Conservation (phyloP, 1,140 invertebrate species). For the Drosophila ohnishii region DNA sequence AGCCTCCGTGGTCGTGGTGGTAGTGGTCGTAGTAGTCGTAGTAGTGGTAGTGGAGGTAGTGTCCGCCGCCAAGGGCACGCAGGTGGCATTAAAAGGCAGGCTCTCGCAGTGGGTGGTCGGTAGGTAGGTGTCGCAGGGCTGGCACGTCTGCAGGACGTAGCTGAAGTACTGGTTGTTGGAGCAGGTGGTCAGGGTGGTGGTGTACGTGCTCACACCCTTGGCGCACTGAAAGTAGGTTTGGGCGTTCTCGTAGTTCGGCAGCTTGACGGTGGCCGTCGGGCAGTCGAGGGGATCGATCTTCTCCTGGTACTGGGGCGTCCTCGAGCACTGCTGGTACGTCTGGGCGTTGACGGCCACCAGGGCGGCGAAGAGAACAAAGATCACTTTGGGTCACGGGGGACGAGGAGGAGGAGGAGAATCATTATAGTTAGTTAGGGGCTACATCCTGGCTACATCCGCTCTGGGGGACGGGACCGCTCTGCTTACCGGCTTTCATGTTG, state of each 20-base stretch:
- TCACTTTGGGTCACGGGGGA: slow-evolving; percentile 32
- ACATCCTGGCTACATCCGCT: slow-evolving; percentile 24
- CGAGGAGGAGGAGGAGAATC: not conserved
- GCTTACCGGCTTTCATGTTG: slow-evolving; percentile 70
- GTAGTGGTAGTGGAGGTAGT: not conserved
- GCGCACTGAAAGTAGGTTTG: slow-evolving; percentile 40
- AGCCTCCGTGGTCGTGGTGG: slow-evolving; percentile 12
- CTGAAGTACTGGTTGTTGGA: slow-evolving; percentile 20
- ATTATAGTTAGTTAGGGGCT: not conserved
- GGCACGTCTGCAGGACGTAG: slow-evolving; percentile 40
- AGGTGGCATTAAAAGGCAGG: slow-evolving; percentile 8
- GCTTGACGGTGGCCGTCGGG: not conserved
- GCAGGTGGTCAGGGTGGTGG: not conserved
- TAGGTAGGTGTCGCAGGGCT: slow-evolving; percentile 33
- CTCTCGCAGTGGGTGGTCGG: slow-evolving; percentile 35
- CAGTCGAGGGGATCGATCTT: slow-evolving; percentile 32
- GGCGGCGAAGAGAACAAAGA: slow-evolving; percentile 47
- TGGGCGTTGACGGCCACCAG: slow-evolving; percentile 50
- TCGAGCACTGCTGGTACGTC: slow-evolving; percentile 3
- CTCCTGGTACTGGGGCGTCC: slow-evolving; percentile 29
- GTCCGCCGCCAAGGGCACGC: slow-evolving; percentile 6
- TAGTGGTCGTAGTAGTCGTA: not conserved
- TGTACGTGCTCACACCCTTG: accelerated
- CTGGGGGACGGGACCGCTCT: not conserved
- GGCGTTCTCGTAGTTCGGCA: slow-evolving; percentile 59